phyloP scores from a whole-genome alignment of 2,888 invertebrate species.

The Troides helena region DNA sequence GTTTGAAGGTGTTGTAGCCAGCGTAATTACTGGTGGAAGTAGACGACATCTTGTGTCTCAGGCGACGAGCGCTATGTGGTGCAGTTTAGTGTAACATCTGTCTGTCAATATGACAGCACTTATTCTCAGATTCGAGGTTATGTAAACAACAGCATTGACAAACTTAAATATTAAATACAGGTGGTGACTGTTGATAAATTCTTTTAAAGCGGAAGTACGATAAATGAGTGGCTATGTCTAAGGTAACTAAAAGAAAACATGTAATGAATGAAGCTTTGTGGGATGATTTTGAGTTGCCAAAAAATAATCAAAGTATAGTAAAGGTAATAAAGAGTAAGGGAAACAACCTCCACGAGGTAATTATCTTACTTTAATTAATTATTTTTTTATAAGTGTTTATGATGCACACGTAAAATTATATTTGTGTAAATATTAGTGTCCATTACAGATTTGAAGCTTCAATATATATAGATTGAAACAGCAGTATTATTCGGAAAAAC shows the following conservation, averaged over 20 bases:
- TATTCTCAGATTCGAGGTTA: conserved; percentile 13
- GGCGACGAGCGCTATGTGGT: too few species aligned
- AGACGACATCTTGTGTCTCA: too few species aligned
- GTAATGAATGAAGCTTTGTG: conserved; percentile 88
- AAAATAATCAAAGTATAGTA: conserved; percentile 87
- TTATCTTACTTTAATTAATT: conserved; percentile 24
- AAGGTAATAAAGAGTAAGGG: conserved; percentile 89
- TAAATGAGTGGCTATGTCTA: conserved; percentile 81
- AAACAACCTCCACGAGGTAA: conserved; percentile 95
- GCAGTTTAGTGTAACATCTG: too few species aligned
- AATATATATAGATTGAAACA: too few species aligned
- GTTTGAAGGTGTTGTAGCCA: too few species aligned
- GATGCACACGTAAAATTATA: background rate
- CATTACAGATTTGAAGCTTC: too few species aligned
- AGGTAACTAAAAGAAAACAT: conserved; percentile 88
- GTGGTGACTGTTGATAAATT: background rate
- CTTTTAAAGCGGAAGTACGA: background rate
- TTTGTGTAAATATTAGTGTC: background rate
- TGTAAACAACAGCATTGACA: conserved; percentile 5
- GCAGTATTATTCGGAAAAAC: too few species aligned
- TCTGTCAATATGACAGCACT: background rate
- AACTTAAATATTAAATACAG: background rate
- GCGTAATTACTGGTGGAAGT: too few species aligned
- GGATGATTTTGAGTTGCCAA: conserved; percentile 87
- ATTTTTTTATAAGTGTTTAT: too few species aligned